phyloP scores from a whole-genome alignment of 64 coral and sea anemone genomes.

The Stichodactyla helianthus region DNA sequence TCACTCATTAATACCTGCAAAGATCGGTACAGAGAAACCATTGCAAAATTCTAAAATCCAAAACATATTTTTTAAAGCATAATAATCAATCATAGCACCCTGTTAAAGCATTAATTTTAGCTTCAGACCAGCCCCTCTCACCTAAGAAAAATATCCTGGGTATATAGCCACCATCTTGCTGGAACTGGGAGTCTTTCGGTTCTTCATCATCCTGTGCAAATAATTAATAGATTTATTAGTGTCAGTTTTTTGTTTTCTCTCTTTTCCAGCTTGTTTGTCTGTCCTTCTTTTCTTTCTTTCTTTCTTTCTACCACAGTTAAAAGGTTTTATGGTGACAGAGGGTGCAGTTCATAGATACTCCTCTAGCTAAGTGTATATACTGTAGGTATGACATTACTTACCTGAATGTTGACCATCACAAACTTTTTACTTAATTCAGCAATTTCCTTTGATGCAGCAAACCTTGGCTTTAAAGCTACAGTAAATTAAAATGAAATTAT shows the following conservation, averaged over 20 bases:
- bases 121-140: neutral
- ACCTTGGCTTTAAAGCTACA: conserved; percentile 47
- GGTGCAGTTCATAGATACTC: too few relatives aligned
- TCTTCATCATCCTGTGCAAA: conserved; percentile 49
- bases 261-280: neutral
- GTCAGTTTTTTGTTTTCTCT: neutral
- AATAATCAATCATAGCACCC: too few relatives aligned
- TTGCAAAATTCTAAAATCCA: too few relatives aligned
- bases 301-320: neutral
- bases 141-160: conserved; percentile 61
- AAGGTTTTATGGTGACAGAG: too few relatives aligned
- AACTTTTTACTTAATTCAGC: conserved; percentile 41
- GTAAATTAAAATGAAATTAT: neutral
- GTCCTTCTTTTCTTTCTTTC: neutral
- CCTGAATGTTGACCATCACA: conserved; percentile 65
- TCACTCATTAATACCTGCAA: too few relatives aligned
- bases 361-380: too few relatives aligned
- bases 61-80: too few relatives aligned
- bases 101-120: too few relatives aligned
- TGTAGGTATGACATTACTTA: neutral
- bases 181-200: conserved; percentile 42
- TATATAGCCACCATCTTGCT: conserved; percentile 53
- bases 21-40: too few relatives aligned
- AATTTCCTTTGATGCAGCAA: conserved; percentile 45
- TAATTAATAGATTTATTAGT: neutral